Evolutionary conservation across 2,797 vertebrate species (phyloP), one percentile per base, ranked within the genome.

Genomic region (Anabas testudineus): DNA sequence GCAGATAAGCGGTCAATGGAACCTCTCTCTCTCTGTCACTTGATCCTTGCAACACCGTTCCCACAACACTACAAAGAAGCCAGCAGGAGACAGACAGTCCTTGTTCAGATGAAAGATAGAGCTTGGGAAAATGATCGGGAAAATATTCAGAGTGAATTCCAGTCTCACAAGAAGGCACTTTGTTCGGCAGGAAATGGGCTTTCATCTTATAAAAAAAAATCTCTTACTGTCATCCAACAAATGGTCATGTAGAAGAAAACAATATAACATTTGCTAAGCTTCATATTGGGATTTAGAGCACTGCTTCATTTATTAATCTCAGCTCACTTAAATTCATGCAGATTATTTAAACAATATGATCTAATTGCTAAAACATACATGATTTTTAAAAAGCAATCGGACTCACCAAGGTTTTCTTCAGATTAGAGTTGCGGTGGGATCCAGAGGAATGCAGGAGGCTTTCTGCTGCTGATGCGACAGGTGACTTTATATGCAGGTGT

Each of bases 101-200:
- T 93, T 93, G 92, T 93, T 92, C 83, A 65, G 78, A 88, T 87
- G 79, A 86, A 80, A 81, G 88, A 87, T 67, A 80, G 69, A 80
- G 59, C 85, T 87, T 81, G 84, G 86, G 86, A 87, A 91, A 92
- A 90, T 81, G 77, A 89, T 85, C 39, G 12, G 60, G 39, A 74
- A 87, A 90, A 89, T 87, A 87, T 92, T 89, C 80, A 1, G 72
- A 81, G 28, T 15, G 74, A 86, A 89, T 88, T 91, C 88, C 88
- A 65, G 36, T 3, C 18, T 66, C 62, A 87, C 83, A 90, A 83
- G 71, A 71, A 83, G 58, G 34, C 45, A 73, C 75, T 70, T 84
- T 91, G 88, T 90, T 85, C 63, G 12, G 34, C 59, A 74, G 63
- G 70, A 89, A 81, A 65, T 36, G 8, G 36, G 52, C 45, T 60